A percentile compares a stretch with the other conserved stretches of the same genome.
Evolutionary conservation across 2,888 invertebrate species (phyloP).

Genomic region (Rotaria sp.): DNA sequence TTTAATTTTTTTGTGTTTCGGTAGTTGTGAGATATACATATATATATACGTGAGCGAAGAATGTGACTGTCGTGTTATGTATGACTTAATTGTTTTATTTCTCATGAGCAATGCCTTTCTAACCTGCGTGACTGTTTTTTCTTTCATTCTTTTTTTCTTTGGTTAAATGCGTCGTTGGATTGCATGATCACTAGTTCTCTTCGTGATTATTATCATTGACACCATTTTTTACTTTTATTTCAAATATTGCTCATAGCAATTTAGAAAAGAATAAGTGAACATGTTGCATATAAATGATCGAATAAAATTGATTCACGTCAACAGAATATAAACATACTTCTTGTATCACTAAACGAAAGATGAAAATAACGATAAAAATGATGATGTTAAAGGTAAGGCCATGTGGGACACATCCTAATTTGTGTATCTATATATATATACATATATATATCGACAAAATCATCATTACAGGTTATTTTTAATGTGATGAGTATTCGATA

Average conservation of each 20-base stretch:
- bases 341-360: background rate
- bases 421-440: too few relatives aligned
- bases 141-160: background rate
- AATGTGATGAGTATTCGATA: background rate
- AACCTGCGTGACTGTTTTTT: background rate
- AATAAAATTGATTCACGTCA: background rate
- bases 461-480: background rate
- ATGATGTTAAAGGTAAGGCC: background rate
- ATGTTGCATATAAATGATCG: background rate
- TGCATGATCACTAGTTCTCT: background rate
- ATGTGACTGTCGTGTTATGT: background rate
- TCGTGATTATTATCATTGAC: background rate
- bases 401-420: background rate
- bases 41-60: background rate
- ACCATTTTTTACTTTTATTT: background rate
- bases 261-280: background rate
- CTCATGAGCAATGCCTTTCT: background rate
- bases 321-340: background rate
- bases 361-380: background rate
- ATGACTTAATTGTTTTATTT: background rate
- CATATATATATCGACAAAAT: background rate
- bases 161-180: background rate
- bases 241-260: background rate
- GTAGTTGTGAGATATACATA: background rate
- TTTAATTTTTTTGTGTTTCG: background rate